These are phyloP conservation scores for Carollia perspicillata DNA, from an alignment of 2,113 vertebrate species.

Conservation along the genomic window DNA sequence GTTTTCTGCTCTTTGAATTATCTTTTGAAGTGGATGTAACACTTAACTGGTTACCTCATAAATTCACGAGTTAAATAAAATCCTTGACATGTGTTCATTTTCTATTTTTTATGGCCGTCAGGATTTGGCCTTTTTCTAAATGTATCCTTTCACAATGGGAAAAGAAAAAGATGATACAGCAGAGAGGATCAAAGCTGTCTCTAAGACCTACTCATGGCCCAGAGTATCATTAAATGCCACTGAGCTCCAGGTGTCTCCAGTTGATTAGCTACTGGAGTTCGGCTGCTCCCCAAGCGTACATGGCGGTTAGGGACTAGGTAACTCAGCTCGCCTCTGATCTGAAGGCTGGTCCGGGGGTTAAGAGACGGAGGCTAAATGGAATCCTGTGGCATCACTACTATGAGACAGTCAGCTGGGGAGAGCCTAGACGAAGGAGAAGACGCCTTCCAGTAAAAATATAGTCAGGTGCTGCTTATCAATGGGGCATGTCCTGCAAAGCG, in stretches of 20 bases:
- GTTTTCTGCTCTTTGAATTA: neutral
- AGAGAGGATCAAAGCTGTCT: neutral
- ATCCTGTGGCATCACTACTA: neutral
- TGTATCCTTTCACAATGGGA: neutral
- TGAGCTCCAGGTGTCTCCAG: neutral
- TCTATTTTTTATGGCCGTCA: neutral
- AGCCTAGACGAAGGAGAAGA: neutral
- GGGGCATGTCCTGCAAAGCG: neutral
- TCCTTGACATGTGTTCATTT: neutral
- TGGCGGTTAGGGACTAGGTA: neutral
- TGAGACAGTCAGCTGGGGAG: neutral
- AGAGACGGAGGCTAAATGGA: neutral
- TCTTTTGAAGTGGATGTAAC: neutral
- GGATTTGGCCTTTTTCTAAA: neutral
- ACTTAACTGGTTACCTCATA: conserved; percentile 27
- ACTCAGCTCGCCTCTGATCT: neutral
- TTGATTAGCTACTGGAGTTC: neutral
- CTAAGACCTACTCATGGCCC: neutral
- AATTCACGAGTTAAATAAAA: conserved; percentile 35
- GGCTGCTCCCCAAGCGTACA: neutral
- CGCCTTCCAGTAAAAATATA: neutral
- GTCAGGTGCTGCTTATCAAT: neutral
- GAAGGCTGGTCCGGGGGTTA: neutral
- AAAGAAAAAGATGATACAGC: neutral
- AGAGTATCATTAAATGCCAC: neutral